Conservation (phyloP, 2,888 invertebrate species). For the Ectemnius lituratus region DNA sequence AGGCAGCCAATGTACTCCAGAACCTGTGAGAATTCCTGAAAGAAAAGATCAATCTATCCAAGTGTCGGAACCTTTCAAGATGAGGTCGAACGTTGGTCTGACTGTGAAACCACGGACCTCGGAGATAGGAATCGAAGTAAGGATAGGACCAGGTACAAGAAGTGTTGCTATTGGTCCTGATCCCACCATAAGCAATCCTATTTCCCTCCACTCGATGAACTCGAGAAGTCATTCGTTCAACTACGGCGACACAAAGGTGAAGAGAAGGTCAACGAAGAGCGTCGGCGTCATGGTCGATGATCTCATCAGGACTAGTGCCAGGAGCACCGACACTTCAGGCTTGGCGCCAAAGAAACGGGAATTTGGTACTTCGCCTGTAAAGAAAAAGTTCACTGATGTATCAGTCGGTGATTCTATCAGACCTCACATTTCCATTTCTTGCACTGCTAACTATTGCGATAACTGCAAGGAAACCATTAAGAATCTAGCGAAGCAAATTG, state of each 20-base stretch:
- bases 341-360: constrained; percentile 70
- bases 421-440: constrained; percentile 78
- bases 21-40: constrained; percentile 42
- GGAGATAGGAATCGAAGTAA: constrained; percentile 75
- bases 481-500: constrained; percentile 78
- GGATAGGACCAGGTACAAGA: constrained; percentile 77
- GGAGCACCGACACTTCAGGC: constrained; percentile 77
- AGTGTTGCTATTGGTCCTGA: constrained; percentile 82
- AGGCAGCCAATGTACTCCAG: constrained; percentile 60
- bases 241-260: constrained; percentile 79
- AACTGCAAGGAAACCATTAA: constrained; percentile 82
- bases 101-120: constrained; percentile 72
- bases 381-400: constrained; percentile 78
- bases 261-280: constrained; percentile 56
- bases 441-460: constrained; percentile 81
- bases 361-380: constrained; percentile 75
- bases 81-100: constrained; percentile 72
- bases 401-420: constrained; percentile 79
- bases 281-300: constrained; percentile 67
- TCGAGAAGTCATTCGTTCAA: constrained; percentile 82
- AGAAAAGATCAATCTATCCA: constrained; percentile 65
- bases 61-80: constrained; percentile 64
- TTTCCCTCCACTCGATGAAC: constrained; percentile 79
- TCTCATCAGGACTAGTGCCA: constrained; percentile 63
- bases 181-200: constrained; percentile 74